Base-by-base conservation (phyloP, 2,797 vertebrate species). In the Pygocentrus nattereri region DNA sequence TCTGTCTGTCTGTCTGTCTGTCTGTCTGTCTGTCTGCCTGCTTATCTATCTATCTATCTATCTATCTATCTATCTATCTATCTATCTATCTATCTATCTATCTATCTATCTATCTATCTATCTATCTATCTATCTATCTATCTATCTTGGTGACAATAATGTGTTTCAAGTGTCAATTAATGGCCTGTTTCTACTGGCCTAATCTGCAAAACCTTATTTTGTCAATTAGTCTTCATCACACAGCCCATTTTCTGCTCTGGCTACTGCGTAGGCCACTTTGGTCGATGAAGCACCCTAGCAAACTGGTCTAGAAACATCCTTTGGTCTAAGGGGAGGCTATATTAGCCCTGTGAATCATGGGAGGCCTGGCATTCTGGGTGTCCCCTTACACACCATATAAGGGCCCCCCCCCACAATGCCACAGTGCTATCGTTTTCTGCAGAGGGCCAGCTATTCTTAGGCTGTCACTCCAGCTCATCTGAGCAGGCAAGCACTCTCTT, bases 301-400 rank as follows among this genome's bases (percentile, higher is more conserved):
- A 72, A 49, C 19, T 0, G 21, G 69, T 76, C 90, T 90, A 89
- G 94, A 94, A 94, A 92, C 92, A 90, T 92, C 93, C 91, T 90
- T 90, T 83, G 85, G 90, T 88, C 88, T 94, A 89, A 88, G 90
- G 85, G 82, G 88, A 90, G 94, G 90, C 97, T 98, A 98, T 98
- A 98, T 98, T 98, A 94, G 94, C 95, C 44, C 5, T 76, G 90
- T 99, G 97, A 97, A 95, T 98, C 97, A 99, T 90, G 75, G 85
- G 93, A 92, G 90, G 95, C 93, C 87, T 87, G 89, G 92, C 94
- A 95, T 96, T 93, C 94, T 93, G 83, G 93, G 97, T 97, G 93
- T 99, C 96, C 94, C 93, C 94, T 99, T 99, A 95, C 97, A 96
- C 80, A 88, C 98, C 97, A 97, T 98, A 98, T 99, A 98, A 96